Base-by-base conservation (phyloP, 1,140 invertebrate species). In the Solen grandis region DNA sequence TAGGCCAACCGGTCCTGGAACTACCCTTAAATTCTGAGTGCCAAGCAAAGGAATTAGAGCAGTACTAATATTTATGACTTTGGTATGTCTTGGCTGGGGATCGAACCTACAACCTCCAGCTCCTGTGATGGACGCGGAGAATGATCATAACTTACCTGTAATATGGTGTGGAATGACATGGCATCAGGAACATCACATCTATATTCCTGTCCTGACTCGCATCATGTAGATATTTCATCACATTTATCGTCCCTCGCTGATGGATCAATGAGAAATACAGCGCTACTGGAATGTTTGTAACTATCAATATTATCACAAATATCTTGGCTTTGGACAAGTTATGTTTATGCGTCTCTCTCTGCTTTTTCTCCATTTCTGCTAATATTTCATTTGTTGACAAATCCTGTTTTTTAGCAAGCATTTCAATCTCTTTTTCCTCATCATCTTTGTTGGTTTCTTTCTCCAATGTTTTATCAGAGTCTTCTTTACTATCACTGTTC, bases 121-220 rank as follows among this genome's bases (percentile, higher is more conserved):
- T n/a, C n/a, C n/a, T n/a, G n/a, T n/a, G n/a, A n/a, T n/a, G n/a
- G n/a, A n/a, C n/a, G n/a, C n/a, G n/a, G n/a, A n/a, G n/a, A n/a
- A n/a, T n/a, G n/a, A n/a, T n/a, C n/a, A 60, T 13, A 4, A 69
- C 41, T 81, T 84, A 92, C 91, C 91, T 96, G 88, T 97, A 97
- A 41, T 96, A 94, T 0, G 97, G 97, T 3, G 96, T 97, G 19
- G 97, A 96, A 92, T 99, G 97, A 89, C 97, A 99, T 0, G 97
- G 97, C 94, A 97, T 98, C n/a, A 98, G 92, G 92, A 97, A 97
- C n/a, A 97, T 91, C 29, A 98, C 90, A 35, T 92, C 92, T 84
- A 95, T 91, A 0, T 91, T 80, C 46, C 81, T 77, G 19, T 85
- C 81, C 35, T 60, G 62, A 81, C 81, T 79, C n/a, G 86, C 81